Evolutionary conservation across 2,797 vertebrate genomes (phyloP).

Genomic region (Sebastes itinus): DNA sequence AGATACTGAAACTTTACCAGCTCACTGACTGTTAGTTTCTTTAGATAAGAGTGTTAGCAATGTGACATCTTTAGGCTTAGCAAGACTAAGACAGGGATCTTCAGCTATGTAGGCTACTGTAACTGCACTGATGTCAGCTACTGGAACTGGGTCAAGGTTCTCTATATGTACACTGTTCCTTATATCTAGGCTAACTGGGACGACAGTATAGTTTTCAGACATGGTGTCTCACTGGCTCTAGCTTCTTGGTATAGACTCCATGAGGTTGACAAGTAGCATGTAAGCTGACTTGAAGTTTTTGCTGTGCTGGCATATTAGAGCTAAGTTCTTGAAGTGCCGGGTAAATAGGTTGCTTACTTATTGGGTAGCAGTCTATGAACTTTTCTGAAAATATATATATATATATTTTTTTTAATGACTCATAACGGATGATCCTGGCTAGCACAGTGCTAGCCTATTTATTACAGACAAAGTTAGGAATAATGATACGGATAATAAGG

Average conservation of each 20-base stretch:
- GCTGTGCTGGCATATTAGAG: not conserved
- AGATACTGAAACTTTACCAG: conserved; percentile 38
- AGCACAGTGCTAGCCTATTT: not conserved
- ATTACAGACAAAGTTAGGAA: not conserved
- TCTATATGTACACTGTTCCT: conserved; percentile 9
- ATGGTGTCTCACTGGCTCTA: not conserved
- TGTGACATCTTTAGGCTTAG: conserved; percentile 7
- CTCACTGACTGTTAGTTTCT: conserved; percentile 26
- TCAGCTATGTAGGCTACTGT: not conserved
- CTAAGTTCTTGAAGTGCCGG: not conserved
- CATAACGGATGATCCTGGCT: not conserved
- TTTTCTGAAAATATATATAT: not conserved
- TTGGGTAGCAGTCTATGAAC: not conserved
- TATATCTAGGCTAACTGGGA: not conserved
- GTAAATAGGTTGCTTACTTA: not conserved
- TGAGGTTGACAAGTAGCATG: not conserved
- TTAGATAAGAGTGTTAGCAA: conserved; percentile 2
- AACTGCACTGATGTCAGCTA: conserved; percentile 8
- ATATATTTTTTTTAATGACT: not conserved
- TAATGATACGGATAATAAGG: not conserved
- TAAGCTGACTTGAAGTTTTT: not conserved
- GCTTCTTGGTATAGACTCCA: not conserved
- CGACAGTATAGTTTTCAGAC: not conserved
- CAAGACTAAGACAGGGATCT: conserved; percentile 3
- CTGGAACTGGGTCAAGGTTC: conserved; percentile 43